These are phyloP conservation scores for Anthrax anthrax DNA, from an alignment of 2,888 invertebrate genomes.

Conservation along the genomic window DNA sequence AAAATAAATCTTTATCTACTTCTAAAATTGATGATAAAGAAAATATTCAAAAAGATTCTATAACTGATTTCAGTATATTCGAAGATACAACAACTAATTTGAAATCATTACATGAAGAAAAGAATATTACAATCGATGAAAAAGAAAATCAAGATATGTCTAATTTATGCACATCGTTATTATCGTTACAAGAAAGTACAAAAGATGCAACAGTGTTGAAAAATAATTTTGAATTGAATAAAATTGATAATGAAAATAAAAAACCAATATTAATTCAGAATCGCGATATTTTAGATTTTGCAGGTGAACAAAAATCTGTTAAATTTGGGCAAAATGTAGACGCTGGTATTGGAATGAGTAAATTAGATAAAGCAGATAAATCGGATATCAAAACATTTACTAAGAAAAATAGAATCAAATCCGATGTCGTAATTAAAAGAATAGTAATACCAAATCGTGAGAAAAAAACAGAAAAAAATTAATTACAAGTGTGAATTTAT, in stretches of 20 bases:
- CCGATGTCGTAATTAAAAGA: slow-evolving; percentile 23
- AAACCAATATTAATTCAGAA: slow-evolving; percentile 5
- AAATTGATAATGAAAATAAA: not conserved
- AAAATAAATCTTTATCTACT: not conserved
- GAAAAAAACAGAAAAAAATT: not conserved
- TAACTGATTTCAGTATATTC: not conserved
- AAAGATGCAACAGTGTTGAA: not conserved
- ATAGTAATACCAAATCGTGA: slow-evolving; percentile 7
- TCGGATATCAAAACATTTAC: slow-evolving; percentile 5
- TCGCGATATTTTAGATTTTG: slow-evolving; percentile 4
- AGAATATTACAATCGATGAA: not conserved
- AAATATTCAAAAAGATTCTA: not conserved
- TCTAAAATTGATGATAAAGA: not conserved
- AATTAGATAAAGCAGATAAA: not conserved
- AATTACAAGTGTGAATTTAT: no score
- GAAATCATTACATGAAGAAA: not conserved
- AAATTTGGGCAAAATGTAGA: slow-evolving; percentile 17
- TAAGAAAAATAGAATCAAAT: slow-evolving; percentile 17
- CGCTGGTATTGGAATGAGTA: not conserved
- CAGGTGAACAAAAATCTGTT: slow-evolving; percentile 17
- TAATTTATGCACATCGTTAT: not conserved
- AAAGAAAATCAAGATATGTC: not conserved
- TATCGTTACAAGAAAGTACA: not conserved
- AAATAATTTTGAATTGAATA: no score
- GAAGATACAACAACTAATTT: not conserved